phyloP scores from a whole-genome alignment of 2,888 invertebrate genomes.

The Leptura quadrifasciata region DNA sequence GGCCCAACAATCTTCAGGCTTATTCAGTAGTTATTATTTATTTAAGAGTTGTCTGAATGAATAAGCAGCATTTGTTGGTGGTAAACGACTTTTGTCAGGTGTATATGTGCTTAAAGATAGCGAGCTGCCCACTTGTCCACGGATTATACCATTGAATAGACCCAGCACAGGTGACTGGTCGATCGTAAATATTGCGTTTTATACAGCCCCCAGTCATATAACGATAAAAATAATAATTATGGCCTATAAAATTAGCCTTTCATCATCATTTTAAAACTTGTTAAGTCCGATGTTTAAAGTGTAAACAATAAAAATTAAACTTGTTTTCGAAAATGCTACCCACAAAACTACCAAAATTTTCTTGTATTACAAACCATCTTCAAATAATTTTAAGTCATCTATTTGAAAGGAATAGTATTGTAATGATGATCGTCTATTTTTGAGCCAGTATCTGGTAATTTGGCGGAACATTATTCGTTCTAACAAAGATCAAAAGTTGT shows the following conservation, averaged over 20 bases:
- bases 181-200: constrained; percentile 66
- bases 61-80: constrained; percentile 61
- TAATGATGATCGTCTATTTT: too few species aligned
- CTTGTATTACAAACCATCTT: constrained; percentile 10
- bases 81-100: constrained; percentile 63
- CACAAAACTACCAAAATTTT: constrained; percentile 14
- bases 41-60: constrained; percentile 59
- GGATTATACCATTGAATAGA: constrained; percentile 57
- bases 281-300: constrained; percentile 54
- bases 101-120: constrained; percentile 45
- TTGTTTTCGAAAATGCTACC: constrained; percentile 16
- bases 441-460: too few species aligned
- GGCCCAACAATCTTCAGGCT: constrained; percentile 60
- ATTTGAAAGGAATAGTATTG: neutral
- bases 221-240: constrained; percentile 67
- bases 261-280: constrained; percentile 62
- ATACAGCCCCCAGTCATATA: constrained; percentile 62
- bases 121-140: constrained; percentile 52
- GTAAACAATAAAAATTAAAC: constrained; percentile 47
- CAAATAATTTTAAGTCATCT: neutral
- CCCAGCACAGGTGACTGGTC: constrained; percentile 65
- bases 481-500: too few species aligned
- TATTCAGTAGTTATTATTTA: constrained; percentile 64
- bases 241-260: constrained; percentile 64
- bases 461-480: too few species aligned